Evolutionary conservation across 2,888 invertebrate species (phyloP).

Genomic region (Hylaea fasciaria): DNA sequence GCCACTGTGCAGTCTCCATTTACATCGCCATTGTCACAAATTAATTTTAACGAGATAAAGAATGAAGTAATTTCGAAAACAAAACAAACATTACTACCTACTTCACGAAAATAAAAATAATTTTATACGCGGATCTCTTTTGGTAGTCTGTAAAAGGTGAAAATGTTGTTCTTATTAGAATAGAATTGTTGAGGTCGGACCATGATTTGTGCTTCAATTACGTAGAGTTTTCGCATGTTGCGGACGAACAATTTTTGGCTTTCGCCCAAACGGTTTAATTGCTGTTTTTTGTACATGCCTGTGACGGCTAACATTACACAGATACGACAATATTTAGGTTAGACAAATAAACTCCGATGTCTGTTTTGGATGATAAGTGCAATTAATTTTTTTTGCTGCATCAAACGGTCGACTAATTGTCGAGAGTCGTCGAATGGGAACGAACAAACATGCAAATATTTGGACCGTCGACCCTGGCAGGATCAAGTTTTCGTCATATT

Average conservation of each 20-base stretch:
- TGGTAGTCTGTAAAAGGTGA: slow-evolving; percentile 35
- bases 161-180: slow-evolving; percentile 39
- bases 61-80: slow-evolving; percentile 36
- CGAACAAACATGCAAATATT: slow-evolving; percentile 59
- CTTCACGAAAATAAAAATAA: slow-evolving; percentile 26
- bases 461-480: slow-evolving; percentile 48
- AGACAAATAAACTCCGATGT: slow-evolving; percentile 11
- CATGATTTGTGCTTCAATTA: slow-evolving; percentile 45
- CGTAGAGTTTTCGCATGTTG: slow-evolving; percentile 39
- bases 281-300: slow-evolving; percentile 29
- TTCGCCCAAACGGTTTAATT: slow-evolving; percentile 38
- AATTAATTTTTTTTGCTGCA: slow-evolving; percentile 15
- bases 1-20: slow-evolving; percentile 7
- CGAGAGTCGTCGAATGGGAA: slow-evolving; percentile 39
- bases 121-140: slow-evolving; percentile 27
- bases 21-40: slow-evolving; percentile 32
- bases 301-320: slow-evolving; percentile 20
- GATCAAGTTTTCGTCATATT: slow-evolving; percentile 58
- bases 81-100: slow-evolving; percentile 31
- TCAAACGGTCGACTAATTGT: slow-evolving; percentile 5
- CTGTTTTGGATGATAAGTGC: slow-evolving; percentile 14
- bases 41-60: slow-evolving; percentile 33
- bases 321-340: slow-evolving; percentile 22
- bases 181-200: slow-evolving; percentile 40
- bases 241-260: slow-evolving; percentile 40